Percentiles rank a stretch among this genome's conserved stretches.
Evolutionary conservation across 2,888 invertebrate genomes (phyloP).

Genomic region (Eubasilissa splendida): DNA sequence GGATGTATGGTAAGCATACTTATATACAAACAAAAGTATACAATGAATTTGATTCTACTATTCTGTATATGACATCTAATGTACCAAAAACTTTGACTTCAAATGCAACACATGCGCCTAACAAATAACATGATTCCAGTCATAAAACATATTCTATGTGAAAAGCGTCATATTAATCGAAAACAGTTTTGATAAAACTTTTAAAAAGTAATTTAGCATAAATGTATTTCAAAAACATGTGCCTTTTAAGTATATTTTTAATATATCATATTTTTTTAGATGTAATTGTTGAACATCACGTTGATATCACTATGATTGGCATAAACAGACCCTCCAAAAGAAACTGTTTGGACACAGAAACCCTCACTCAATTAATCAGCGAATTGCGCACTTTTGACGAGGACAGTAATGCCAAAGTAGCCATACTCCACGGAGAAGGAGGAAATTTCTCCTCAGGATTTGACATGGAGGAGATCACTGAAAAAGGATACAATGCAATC

Average conservation of each 20-base stretch:
- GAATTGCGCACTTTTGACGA: slow-evolving; percentile 87
- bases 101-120: no score
- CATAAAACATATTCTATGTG: no score
- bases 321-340: slow-evolving; percentile 88
- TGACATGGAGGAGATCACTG: slow-evolving; percentile 84
- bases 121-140: no score
- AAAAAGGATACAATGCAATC: slow-evolving; percentile 66
- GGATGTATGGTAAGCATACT: no score
- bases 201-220: no score
- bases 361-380: slow-evolving; percentile 78
- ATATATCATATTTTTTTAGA: slow-evolving; percentile 61
- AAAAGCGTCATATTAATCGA: no score
- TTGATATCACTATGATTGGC: slow-evolving; percentile 83
- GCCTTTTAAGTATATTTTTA: not conserved
- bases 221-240: no score
- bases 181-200: no score
- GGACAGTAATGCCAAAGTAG: slow-evolving; percentile 79
- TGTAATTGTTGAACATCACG: slow-evolving; percentile 75
- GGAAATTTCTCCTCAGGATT: slow-evolving; percentile 95
- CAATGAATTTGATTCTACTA: no score
- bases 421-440: slow-evolving; percentile 91
- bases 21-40: no score
- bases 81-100: no score
- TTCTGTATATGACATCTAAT: no score
- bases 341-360: slow-evolving; percentile 85